Conservation (phyloP, 2,797 vertebrate species). For the Pachyuromys duprasi region DNA sequence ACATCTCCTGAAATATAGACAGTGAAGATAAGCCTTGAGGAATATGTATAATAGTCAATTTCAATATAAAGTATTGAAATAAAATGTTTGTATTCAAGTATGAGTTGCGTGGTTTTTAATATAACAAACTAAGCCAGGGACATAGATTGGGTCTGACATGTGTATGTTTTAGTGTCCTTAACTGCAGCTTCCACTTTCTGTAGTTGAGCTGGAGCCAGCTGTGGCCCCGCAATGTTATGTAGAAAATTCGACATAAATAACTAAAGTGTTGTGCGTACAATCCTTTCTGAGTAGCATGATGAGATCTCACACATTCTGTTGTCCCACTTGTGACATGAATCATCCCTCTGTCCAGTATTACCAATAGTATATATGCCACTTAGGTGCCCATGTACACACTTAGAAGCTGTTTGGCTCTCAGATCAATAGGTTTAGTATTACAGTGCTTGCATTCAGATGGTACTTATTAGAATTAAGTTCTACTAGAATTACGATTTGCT, state of each 20-base stretch:
- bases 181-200: not conserved
- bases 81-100: not conserved
- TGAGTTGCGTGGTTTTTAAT: not conserved
- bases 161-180: not conserved
- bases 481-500: too few species aligned
- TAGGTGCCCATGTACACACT: not conserved
- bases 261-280: not conserved
- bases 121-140: not conserved
- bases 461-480: not conserved
- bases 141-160: constrained; percentile 36
- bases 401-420: not conserved
- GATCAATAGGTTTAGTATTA: not conserved
- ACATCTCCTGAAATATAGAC: constrained; percentile 15
- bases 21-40: not conserved
- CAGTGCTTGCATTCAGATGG: not conserved
- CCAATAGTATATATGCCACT: too few species aligned
- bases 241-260: not conserved
- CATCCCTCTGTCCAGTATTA: not conserved
- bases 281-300: not conserved
- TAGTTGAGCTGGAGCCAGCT: not conserved
- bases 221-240: not conserved
- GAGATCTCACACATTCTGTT: not conserved
- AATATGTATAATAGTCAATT: constrained; percentile 50
- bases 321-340: not conserved
- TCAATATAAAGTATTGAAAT: constrained; percentile 63